A percentile compares a stretch with the other conserved stretches of the same genome.
Conservation (phyloP, 2,888 invertebrate species). For the Eupithecia vulgata region DNA sequence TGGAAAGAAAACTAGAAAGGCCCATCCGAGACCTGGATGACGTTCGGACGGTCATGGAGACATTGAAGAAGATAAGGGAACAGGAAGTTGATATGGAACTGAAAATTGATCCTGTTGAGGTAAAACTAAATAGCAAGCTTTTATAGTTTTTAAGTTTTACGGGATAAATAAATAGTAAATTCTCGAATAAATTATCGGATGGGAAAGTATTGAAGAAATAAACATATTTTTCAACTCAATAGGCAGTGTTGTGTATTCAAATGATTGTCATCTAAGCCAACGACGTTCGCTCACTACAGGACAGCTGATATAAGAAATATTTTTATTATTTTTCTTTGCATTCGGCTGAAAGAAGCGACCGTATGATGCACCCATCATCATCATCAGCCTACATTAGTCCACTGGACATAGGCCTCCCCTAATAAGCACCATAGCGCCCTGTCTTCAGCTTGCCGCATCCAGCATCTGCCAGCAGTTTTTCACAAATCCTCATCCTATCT, state of each 20-base stretch:
- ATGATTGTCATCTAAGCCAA: neutral
- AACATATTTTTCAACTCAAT: neutral
- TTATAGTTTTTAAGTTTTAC: too few relatives aligned
- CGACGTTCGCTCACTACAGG: too few relatives aligned
- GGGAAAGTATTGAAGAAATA: neutral
- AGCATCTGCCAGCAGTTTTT: too few relatives aligned
- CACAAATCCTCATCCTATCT: too few relatives aligned
- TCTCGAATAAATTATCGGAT: too few relatives aligned
- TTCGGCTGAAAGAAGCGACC: neutral
- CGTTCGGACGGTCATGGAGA: conserved; percentile 96
- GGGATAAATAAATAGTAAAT: too few relatives aligned
- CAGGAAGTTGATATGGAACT: conserved; percentile 98
- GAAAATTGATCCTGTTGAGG: conserved; percentile 96
- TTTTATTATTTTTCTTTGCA: neutral
- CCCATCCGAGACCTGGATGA: conserved; percentile 97
- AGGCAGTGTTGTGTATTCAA: neutral
- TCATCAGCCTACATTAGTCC: too few relatives aligned
- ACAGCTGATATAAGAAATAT: too few relatives aligned
- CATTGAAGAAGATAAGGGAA: conserved; percentile 95
- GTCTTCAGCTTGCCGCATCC: too few relatives aligned
- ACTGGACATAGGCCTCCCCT: too few relatives aligned
- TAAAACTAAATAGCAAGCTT: conserved; percentile 49
- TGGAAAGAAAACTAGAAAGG: conserved; percentile 94
- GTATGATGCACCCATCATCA: neutral
- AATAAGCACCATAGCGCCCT: too few relatives aligned